phyloP scores from a whole-genome alignment of 2,888 invertebrate genomes.

The Dimorphilus gyrociliatus region DNA sequence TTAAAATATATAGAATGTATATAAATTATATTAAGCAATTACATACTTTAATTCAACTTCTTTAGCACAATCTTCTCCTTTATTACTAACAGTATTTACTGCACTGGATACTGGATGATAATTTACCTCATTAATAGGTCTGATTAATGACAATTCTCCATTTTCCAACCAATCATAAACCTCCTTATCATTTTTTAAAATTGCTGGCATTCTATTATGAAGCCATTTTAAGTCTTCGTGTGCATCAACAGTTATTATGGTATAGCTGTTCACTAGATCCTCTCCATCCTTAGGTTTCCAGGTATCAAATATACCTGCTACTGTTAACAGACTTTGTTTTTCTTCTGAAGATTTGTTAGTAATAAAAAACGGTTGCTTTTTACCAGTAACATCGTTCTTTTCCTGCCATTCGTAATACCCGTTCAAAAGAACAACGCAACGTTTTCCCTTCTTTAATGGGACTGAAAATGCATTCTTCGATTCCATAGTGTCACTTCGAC shows the following conservation, averaged over 20 bases:
- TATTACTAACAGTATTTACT: conserved; percentile 57
- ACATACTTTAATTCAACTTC: conserved; percentile 27
- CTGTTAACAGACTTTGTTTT: conserved; percentile 44
- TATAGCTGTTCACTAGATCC: not conserved
- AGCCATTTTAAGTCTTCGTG: conserved; percentile 8
- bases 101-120: conserved; percentile 55
- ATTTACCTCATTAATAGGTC: conserved; percentile 39
- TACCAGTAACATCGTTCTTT: conserved; percentile 7
- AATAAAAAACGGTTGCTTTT: conserved; percentile 59
- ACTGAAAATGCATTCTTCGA: conserved; percentile 53
- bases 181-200: conserved; percentile 52
- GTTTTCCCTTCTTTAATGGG: conserved; percentile 50
- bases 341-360: too few relatives aligned
- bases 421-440: conserved; percentile 61
- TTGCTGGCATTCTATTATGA: conserved; percentile 34
- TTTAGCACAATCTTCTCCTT: conserved; percentile 40
- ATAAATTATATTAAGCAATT: not conserved
- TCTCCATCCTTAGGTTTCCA: conserved; percentile 44
- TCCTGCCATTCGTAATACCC: conserved; percentile 48
- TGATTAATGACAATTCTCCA: conserved; percentile 24
- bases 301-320: conserved; percentile 59
- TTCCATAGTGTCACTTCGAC: conserved; percentile 53
- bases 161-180: conserved; percentile 26
- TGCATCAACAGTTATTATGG: too few relatives aligned
- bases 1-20: too few relatives aligned